Evolutionary conservation across 2,888 invertebrate genomes (phyloP), one percentile per base, ranked within the genome.

Genomic region (Apamea crenata): DNA sequence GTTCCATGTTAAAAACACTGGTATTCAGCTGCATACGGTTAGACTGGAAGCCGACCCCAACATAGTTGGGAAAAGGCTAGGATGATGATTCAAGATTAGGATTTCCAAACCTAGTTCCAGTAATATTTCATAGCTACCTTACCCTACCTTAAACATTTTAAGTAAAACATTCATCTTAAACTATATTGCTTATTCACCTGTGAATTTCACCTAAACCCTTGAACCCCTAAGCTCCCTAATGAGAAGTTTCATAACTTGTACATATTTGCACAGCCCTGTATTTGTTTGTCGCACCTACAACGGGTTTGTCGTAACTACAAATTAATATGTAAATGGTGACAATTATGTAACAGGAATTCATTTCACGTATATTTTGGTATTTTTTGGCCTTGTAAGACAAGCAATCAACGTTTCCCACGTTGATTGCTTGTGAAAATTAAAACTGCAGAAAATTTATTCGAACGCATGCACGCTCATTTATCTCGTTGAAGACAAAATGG

Each of bases 221-320:
- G n/a, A 74, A 80, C 75, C 56, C 50, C 4, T 53, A 75, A 80
- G 65, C 65, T 59, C 36, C 8, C 18, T 75, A 70, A 80, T 80
- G 69, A 80, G 63, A 40, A 76, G 72, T 73, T 73, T 77, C 72
- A 77, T 73, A 73, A 82, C 82, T 73, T 32, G 21, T 65, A 65
- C 65, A 72, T 77, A 68, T 78, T 78, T 78, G 40, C 50, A 59
- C 21, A 61, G 21, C 6, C 63, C 50, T 69, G 2, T 82, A 47
- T 77, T 77, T 72, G 71, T 68, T 67, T 68, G 32, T 81, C 77
- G 36, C 65, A 61, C 65, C 47, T 50, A 29, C 66, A 71, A 12
- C 2, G n/a, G 40, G 18, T 50, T 56, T 69, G 36, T 68, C 44
- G 7, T 69, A 32, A 47, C 8, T 56, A 59, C n/a, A 36, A 44